Evolutionary conservation across 2,113 vertebrate species (phyloP), one percentile per base, ranked within the genome.

Genomic region (Notothenia coriiceps): DNA sequence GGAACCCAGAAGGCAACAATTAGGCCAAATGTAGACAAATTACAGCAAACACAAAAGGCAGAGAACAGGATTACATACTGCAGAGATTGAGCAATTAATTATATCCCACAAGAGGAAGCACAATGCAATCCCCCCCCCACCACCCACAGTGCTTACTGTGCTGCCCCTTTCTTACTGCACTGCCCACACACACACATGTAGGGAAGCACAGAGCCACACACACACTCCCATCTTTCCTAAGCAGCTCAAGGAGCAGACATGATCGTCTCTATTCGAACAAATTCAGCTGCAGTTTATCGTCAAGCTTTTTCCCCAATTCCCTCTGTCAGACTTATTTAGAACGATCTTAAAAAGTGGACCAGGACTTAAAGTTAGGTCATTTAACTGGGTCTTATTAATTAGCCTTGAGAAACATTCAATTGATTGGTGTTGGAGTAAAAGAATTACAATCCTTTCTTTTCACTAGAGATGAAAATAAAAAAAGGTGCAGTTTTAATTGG

Each of bases 71-170:
- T 91, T 86, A 87, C 71, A 88, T 67, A 86, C 79, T 86, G 83
- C 74, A 71, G 79, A 77, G 89, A 91, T 80, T 79, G 87, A 89
- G 83, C 69, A 84, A 90, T 89, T 93, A 92, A 90, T 93, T 92
- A 90, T 46, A 86, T 54, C 66, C 77, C 72, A 60, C 77, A 86
- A 90, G 76, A 89, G 86, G 85, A 91, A 84, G 84, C 74, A 88
- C 84, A 88, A 86, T 85, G 79, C 75, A 91, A 72, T 75, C 77
- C 74, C 1, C 44, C 63, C 63, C 18, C 63, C 61, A 12, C 72
- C 82, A 77, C 62, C 76, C 62, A 77, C 47, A 71, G 70, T 63
- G 77, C 79, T 76, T 25, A 71, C 65, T 40, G 56, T 61, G 72
- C 82, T 77, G 55, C 70, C 56, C 70, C 71, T 54, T 69, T 46